Evolutionary conservation across 2,797 vertebrate genomes (phyloP).

Genomic region (Pseudochirops cupreus): DNA sequence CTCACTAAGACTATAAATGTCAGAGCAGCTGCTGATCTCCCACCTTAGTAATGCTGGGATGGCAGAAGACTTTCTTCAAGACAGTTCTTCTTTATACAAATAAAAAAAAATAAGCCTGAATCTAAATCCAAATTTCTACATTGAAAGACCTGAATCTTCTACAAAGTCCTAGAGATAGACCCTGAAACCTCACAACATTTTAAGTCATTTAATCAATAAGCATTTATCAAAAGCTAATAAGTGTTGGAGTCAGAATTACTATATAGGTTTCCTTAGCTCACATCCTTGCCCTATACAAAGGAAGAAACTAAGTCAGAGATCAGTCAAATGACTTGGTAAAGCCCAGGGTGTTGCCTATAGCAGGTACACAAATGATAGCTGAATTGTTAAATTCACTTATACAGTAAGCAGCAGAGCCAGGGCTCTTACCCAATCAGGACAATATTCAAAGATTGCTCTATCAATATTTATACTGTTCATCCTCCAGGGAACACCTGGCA

Average conservation of each 20-base stretch:
- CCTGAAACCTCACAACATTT: neutral
- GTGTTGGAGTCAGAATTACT: neutral
- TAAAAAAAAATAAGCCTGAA: neutral
- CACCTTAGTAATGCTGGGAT: neutral
- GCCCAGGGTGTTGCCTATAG: neutral
- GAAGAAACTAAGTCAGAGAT: constrained; percentile 69
- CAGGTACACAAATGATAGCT: neutral
- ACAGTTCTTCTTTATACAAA: neutral
- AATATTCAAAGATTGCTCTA: neutral
- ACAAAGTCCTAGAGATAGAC: neutral
- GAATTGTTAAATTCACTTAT: neutral
- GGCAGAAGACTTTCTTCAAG: neutral
- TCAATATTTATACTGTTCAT: neutral
- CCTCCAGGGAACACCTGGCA: too few relatives aligned
- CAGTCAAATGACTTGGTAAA: constrained; percentile 37
- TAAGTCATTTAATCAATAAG: neutral
- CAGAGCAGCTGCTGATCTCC: neutral
- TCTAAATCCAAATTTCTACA: neutral
- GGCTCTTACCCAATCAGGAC: neutral
- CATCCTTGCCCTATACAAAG: neutral
- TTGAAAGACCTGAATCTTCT: neutral
- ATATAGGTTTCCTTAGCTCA: neutral
- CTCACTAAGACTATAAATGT: neutral
- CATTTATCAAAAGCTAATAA: neutral
- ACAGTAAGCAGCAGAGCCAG: neutral